A percentile compares a stretch with the other conserved stretches of the same genome.
phyloP scores from a whole-genome alignment of 2,888 invertebrate genomes.

The Apamea epomidion region DNA sequence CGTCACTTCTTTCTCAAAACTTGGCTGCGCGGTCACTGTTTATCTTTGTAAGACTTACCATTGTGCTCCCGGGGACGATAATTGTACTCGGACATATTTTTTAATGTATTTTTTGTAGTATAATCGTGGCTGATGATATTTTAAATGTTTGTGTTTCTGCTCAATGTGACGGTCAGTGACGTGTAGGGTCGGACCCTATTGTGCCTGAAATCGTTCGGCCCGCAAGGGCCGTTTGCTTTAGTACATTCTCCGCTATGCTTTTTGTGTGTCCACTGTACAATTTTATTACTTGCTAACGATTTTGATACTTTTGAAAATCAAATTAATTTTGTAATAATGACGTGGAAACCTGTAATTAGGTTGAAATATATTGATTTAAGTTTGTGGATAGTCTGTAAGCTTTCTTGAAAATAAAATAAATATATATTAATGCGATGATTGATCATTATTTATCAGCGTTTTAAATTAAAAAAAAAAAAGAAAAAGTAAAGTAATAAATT shows the following conservation, averaged over 20 bases:
- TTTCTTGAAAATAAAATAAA: not conserved
- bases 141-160: constrained; percentile 89
- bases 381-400: not conserved
- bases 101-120: constrained; percentile 70
- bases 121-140: constrained; percentile 85
- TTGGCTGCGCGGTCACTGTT: constrained; percentile 78
- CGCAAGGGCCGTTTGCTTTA: constrained; percentile 79
- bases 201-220: constrained; percentile 80
- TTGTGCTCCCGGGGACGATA: constrained; percentile 82
- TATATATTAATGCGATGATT: not conserved
- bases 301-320: constrained; percentile 74
- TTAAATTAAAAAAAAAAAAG: too few species aligned
- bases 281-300: constrained; percentile 45
- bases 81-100: constrained; percentile 80
- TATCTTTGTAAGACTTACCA: constrained; percentile 82
- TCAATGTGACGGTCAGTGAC: constrained; percentile 86
- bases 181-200: constrained; percentile 83
- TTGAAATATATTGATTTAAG: not conserved
- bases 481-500: constrained; percentile 14
- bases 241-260: constrained; percentile 75
- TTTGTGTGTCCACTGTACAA: constrained; percentile 71
- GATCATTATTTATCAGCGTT: not conserved
- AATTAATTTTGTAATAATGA: not conserved
- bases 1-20: constrained; percentile 73
- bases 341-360: not conserved